Base-by-base conservation (phyloP, 2,797 vertebrate species). In the Lindbergichthys nudifrons region DNA sequence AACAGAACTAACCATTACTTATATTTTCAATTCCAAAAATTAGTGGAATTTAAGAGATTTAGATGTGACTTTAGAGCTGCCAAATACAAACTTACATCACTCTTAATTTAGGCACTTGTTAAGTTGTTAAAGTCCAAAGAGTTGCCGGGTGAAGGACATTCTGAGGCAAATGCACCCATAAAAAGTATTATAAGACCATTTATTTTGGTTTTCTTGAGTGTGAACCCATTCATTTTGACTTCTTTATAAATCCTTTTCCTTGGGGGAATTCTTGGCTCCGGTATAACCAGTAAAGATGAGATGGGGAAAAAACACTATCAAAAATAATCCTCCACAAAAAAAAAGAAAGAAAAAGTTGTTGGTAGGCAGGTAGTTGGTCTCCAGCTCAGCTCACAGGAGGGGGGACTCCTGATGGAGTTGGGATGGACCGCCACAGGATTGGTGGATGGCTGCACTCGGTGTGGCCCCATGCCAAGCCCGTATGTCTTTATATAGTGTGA, bases 401-500 rank as follows among this genome's bases (percentile, higher is more conserved):
- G 88, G 91, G 87, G 91, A 80, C 92, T 93, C 87, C 88, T 90
- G 89, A 88, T 92, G 89, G 87, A 94, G 84, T 60, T 90, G 94
- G 91, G 92, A 94, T 94, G 94, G 87, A 90, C 92, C 91, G 79
- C 52, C 87, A 90, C 93, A 79, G 89, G 95, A 96, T 96, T 96
- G 95, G 95, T 95, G 87, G 94, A 95, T 82, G 86, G 83, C 83
- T 89, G 87, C 86, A 87, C 84, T 86, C 86, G 89, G 87, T 79
- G 90, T 94, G 94, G 95, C 94, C 81, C 82, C 73, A 47, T 88
- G 94, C 94, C 94, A 95, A 89, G 90, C 90, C 90, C 93, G 91
- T 93, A 94, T 93, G 94, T 95, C 94, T 94, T 95, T 96, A 96
- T 95, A 95, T 95, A 95, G 84, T 89, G 95, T 95, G 88, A 95